Conservation (phyloP, 2,797 vertebrate genomes). For the Pipistrellus nathusii region DNA sequence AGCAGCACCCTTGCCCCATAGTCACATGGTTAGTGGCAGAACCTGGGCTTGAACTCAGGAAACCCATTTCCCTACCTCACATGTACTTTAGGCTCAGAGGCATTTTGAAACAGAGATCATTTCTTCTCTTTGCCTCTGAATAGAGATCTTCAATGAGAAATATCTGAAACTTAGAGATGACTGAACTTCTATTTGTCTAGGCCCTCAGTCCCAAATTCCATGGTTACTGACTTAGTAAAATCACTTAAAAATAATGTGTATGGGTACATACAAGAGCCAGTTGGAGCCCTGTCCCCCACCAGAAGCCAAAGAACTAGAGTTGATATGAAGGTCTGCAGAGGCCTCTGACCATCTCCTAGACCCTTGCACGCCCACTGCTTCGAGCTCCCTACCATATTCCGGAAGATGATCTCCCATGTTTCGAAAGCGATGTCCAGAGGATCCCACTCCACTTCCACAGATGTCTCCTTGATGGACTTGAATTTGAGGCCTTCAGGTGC, state of each 20-base stretch:
- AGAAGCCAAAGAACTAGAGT: not conserved
- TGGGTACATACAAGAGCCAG: not conserved
- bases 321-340: not conserved
- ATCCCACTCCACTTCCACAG: conserved; percentile 98
- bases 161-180: not conserved
- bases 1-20: not conserved
- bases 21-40: not conserved
- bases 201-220: not conserved
- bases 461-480: conserved; percentile 96
- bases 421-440: conserved; percentile 96
- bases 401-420: conserved; percentile 97
- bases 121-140: not conserved
- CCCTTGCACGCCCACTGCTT: accelerated
- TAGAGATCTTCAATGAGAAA: not conserved
- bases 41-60: not conserved
- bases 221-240: not conserved
- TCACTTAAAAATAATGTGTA: not conserved
- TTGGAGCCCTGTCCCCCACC: not conserved
- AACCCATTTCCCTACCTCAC: not conserved
- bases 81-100: not conserved
- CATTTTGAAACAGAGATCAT: not conserved
- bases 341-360: not conserved
- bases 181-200: not conserved
- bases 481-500: conserved; percentile 97
- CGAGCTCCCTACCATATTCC: conserved; percentile 91